These are phyloP conservation scores for Darevskia nairensis DNA, from an alignment of 2,797 vertebrate species.

Conservation along the genomic window DNA sequence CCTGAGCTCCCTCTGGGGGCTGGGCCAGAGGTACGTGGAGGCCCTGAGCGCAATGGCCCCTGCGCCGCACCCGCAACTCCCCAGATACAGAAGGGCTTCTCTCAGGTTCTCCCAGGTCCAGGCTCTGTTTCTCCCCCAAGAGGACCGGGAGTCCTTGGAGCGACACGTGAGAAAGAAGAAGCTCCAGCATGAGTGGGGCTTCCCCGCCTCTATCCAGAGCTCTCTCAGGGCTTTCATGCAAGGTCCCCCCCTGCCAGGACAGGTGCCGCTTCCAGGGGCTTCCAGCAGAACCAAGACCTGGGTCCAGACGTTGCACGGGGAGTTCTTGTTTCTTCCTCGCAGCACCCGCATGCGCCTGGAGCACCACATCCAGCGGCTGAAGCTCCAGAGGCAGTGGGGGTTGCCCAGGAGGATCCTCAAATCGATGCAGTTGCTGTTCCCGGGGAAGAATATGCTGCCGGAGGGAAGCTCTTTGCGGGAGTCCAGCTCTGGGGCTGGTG, in stretches of 20 bases:
- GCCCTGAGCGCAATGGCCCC: background rate
- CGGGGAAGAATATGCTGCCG: too few relatives aligned
- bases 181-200: slow-evolving; percentile 13
- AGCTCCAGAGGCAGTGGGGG: slow-evolving; percentile 66
- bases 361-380: slow-evolving; percentile 57
- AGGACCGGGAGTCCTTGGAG: background rate
- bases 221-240: background rate
- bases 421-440: slow-evolving; percentile 52
- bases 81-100: background rate
- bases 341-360: slow-evolving; percentile 37
- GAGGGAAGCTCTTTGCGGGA: too few relatives aligned
- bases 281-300: background rate
- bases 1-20: slow-evolving; percentile 5
- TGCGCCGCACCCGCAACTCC: too few relatives aligned
- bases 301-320: background rate
- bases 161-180: slow-evolving; percentile 10
- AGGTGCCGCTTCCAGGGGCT: too few relatives aligned
- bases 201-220: background rate
- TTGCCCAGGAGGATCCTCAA: slow-evolving; percentile 63
- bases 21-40: background rate
- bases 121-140: background rate
- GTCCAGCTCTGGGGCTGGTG: background rate
- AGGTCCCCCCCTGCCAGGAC: background rate
- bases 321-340: background rate
- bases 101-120: background rate